Conservation (phyloP, 30 jellyfish, hydroid and myxozoan species). For the Turritopsis dohrnii region DNA sequence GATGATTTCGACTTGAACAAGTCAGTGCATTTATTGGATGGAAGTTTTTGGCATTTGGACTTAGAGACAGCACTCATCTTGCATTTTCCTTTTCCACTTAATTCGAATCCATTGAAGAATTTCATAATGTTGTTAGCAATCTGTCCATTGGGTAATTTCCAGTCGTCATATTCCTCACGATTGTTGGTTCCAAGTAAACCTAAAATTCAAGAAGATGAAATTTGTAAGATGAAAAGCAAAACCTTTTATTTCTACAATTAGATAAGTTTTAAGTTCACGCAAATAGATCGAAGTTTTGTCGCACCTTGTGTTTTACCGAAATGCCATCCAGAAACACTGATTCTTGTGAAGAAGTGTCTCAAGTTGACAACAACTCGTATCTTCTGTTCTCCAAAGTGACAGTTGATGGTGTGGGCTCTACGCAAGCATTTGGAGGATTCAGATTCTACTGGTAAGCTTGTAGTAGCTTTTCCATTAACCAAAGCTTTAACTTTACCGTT, state of each 20-base stretch:
- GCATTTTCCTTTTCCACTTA: constrained; percentile 73
- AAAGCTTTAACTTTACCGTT: constrained; percentile 48
- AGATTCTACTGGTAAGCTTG: constrained; percentile 82
- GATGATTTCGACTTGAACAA: constrained; percentile 47
- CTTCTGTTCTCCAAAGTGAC: constrained; percentile 65
- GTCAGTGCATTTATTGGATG: constrained; percentile 75
- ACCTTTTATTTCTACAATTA: background rate
- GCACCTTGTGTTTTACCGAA: constrained; percentile 92
- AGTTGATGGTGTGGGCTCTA: constrained; percentile 33
- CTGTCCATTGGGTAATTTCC: constrained; percentile 67
- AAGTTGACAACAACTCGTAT: constrained; percentile 53
- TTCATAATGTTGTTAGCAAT: constrained; percentile 64
- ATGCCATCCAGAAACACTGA: constrained; percentile 68
- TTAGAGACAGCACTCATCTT: constrained; percentile 36
- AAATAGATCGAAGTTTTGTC: no score
- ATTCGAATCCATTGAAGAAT: constrained; percentile 81
- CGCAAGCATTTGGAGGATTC: constrained; percentile 51
- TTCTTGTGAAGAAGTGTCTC: constrained; percentile 64
- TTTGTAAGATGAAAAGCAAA: background rate
- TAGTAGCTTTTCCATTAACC: constrained; percentile 38
- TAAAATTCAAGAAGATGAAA: constrained; percentile 14
- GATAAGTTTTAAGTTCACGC: no score
- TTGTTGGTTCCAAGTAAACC: constrained; percentile 96
- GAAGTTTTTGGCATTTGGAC: constrained; percentile 66
- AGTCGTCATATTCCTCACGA: constrained; percentile 83